phyloP scores from a whole-genome alignment of 2,888 invertebrate genomes.

The Piscicola geometra region DNA sequence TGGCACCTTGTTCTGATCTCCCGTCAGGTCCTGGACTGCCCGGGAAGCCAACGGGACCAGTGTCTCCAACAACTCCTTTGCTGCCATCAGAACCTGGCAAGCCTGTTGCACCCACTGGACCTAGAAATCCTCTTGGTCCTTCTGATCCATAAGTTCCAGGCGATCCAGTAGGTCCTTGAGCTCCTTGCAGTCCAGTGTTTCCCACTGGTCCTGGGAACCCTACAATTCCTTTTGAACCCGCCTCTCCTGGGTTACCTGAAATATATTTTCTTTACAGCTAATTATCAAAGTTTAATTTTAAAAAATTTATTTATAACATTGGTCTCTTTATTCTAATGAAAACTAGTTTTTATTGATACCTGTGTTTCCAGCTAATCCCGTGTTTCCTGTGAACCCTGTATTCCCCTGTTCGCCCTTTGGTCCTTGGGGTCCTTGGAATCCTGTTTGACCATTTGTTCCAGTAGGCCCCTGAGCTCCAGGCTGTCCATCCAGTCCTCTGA shows the following conservation, averaged over 20 bases:
- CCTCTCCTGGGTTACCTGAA: not conserved
- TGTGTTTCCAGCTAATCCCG: constrained; percentile 7
- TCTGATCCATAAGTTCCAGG: constrained; percentile 35
- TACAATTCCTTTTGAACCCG: constrained; percentile 36
- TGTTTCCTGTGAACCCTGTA: constrained; percentile 1
- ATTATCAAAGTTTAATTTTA: not conserved
- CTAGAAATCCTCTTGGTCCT: constrained; percentile 32
- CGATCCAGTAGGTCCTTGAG: constrained; percentile 33
- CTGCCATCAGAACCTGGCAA: not conserved
- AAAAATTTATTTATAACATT: constrained; percentile 19
- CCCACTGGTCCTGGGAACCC: constrained; percentile 40
- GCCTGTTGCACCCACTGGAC: constrained; percentile 9
- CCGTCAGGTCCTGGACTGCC: constrained; percentile 30
- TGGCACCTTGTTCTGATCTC: constrained; percentile 34
- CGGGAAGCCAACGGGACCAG: not conserved
- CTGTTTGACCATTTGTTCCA: not conserved
- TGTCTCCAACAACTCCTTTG: constrained; percentile 16
- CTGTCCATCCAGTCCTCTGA: not conserved
- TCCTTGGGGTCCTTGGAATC: constrained; percentile 23
- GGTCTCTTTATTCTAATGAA: too few species aligned
- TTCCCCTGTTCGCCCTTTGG: constrained; percentile 13
- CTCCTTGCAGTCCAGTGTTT: constrained; percentile 20
- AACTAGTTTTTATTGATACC: constrained; percentile 23
- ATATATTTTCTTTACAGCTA: not conserved
- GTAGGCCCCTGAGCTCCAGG: not conserved